These are phyloP conservation scores for Hylyphantes graminicola DNA, from an alignment of 1,140 invertebrate genomes.

Conservation along the genomic window DNA sequence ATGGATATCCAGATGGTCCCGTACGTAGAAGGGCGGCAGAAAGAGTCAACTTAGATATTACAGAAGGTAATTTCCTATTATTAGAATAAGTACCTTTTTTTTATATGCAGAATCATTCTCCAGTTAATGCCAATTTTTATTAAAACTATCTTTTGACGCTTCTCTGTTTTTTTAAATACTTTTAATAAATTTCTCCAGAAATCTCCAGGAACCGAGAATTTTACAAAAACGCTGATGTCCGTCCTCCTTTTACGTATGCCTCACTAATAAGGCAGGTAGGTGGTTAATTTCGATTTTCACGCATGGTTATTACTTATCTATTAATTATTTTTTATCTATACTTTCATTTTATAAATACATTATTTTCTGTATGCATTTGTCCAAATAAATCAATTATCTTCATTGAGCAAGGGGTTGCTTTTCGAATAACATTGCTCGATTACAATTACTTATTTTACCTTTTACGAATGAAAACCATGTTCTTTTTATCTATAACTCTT, in stretches of 20 bases:
- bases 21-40: conserved; percentile 72
- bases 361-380: no score
- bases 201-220: conserved; percentile 98
- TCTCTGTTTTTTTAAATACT: not conserved
- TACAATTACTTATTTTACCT: no score
- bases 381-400: no score
- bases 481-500: no score
- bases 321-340: no score
- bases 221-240: conserved; percentile 96
- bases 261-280: conserved; percentile 95
- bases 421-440: no score
- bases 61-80: conserved; percentile 67
- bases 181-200: conserved; percentile 74
- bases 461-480: no score
- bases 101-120: not conserved
- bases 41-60: conserved; percentile 74
- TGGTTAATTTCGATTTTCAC: no score
- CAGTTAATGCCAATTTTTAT: not conserved
- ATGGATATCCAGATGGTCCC: conserved; percentile 61
- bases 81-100: not conserved
- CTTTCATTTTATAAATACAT: no score
- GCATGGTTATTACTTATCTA: no score
- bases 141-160: not conserved
- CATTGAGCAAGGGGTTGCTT: no score
- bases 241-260: conserved; percentile 99